These are phyloP conservation scores for Heterochromis multidens DNA, from an alignment of 2,113 vertebrate genomes.

Conservation along the genomic window DNA sequence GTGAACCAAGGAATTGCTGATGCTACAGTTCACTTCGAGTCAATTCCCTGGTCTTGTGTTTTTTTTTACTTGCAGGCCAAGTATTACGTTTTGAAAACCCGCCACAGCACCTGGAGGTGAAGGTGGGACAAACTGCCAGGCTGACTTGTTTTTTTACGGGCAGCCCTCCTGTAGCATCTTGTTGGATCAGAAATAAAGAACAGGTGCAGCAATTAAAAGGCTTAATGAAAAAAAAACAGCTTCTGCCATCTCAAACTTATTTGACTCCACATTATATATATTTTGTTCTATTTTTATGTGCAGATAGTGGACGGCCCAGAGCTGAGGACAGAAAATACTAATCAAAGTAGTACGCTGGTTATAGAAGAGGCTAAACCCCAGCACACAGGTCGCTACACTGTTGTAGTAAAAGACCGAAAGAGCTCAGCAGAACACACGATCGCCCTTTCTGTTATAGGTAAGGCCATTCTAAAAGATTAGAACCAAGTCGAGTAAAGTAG, in stretches of 20 bases:
- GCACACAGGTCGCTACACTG: conserved; percentile 72
- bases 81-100: conserved; percentile 62
- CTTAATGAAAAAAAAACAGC: background rate
- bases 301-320: conserved; percentile 66
- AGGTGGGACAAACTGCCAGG: conserved; percentile 54
- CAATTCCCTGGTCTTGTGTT: background rate
- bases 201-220: conserved; percentile 54
- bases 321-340: conserved; percentile 59
- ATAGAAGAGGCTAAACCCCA: conserved; percentile 61
- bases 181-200: conserved; percentile 77
- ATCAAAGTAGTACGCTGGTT: conserved; percentile 65
- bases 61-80: conserved; percentile 41
- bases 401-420: conserved; percentile 67
- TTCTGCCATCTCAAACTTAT: background rate
- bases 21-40: background rate
- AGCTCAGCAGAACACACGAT: conserved; percentile 70
- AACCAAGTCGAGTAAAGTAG: background rate
- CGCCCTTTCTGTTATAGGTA: conserved; percentile 76
- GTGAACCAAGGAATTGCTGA: background rate
- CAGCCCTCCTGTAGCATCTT: conserved; percentile 70
- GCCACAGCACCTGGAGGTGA: conserved; percentile 62
- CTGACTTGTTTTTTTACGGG: conserved; percentile 68
- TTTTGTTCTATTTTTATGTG: background rate
- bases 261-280: background rate
- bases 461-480: background rate